phyloP scores from a whole-genome alignment of 2,113 vertebrate species.

The Zosterops japonicus region DNA sequence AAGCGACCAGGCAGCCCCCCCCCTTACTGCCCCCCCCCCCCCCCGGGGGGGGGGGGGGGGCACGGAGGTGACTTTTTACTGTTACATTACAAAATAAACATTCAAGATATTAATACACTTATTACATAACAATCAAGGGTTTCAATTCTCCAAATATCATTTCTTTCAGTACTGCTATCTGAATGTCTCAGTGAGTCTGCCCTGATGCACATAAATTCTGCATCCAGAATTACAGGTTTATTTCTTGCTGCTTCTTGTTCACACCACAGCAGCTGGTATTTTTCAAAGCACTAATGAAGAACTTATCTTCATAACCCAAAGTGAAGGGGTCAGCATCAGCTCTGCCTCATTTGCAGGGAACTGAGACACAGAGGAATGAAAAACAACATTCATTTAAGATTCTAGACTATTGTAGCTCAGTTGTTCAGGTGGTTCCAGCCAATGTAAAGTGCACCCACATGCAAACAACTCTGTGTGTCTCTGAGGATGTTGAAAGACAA shows the following conservation, averaged over 20 bases:
- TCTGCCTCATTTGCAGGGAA: neutral
- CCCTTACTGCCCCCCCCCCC: no score
- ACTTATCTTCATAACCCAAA: neutral
- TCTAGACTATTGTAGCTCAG: neutral
- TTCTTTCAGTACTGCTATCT: neutral
- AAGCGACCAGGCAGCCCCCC: no score
- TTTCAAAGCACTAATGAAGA: neutral
- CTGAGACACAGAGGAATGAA: neutral
- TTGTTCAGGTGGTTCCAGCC: neutral
- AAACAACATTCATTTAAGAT: neutral
- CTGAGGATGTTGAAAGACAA: neutral
- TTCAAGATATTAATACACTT: no score
- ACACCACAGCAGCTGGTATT: neutral
- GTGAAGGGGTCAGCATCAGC: neutral
- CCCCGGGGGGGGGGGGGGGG: no score
- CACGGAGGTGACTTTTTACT: no score
- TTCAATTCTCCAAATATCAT: no score
- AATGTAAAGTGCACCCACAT: neutral
- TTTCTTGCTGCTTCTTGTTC: neutral
- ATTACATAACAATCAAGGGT: no score
- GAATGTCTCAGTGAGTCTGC: neutral
- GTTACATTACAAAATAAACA: no score
- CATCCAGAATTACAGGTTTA: neutral
- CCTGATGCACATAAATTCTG: neutral
- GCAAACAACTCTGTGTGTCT: neutral